Evolutionary conservation across 2,113 vertebrate species (phyloP).

Genomic region (Gymnogyps californianus): DNA sequence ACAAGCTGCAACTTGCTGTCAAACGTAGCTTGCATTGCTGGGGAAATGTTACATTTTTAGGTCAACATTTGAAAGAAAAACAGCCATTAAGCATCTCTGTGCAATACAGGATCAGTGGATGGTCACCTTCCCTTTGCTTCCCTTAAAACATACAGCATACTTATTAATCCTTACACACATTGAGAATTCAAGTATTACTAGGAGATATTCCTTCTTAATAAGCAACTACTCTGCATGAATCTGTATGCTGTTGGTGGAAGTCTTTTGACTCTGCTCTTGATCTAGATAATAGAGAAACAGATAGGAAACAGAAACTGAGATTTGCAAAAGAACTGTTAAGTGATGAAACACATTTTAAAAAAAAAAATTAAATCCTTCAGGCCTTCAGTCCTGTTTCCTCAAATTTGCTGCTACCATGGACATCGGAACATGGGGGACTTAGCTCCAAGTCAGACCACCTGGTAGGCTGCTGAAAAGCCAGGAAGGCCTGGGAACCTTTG

Average conservation of each 20-base stretch:
- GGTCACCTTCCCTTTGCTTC: background rate
- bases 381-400: background rate
- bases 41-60: conserved; percentile 29
- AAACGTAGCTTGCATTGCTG: conserved; percentile 1
- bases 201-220: background rate
- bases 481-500: conserved; percentile 51
- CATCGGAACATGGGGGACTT: background rate
- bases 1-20: conserved; percentile 64
- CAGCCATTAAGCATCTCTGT: background rate
- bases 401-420: background rate
- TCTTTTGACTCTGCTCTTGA: background rate
- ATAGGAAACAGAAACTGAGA: background rate
- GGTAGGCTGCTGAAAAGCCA: conserved; percentile 51
- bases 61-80: background rate
- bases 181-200: background rate
- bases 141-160: background rate
- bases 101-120: background rate
- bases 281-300: background rate
- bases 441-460: conserved; percentile 30
- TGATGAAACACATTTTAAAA: background rate
- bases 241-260: background rate
- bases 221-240: background rate
- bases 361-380: background rate
- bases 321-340: background rate
- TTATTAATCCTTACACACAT: background rate